Conservation (phyloP, 35 echinoderm and acorn worm genomes). For the Eucidaris tribuloides region DNA sequence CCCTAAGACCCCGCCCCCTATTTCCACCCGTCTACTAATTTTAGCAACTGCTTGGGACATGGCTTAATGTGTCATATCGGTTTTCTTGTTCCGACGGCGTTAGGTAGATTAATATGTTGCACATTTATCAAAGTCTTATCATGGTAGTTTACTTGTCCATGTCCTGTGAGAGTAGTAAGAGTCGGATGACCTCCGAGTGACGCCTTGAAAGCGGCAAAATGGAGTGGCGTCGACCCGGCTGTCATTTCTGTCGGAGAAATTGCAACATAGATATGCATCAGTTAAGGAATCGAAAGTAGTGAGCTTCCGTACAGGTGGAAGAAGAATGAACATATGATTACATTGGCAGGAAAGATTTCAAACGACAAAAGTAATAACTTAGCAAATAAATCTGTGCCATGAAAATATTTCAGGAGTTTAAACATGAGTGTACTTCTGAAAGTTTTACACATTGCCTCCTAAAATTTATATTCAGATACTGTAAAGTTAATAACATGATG, state of each 20-base stretch:
- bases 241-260: slow-evolving; percentile 63
- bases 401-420: no score
- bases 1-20: no score
- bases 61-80: no score
- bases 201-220: slow-evolving; percentile 82
- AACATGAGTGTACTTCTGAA: no score
- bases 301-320: no score
- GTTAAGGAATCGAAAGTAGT: neutral
- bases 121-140: no score
- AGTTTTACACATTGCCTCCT: neutral
- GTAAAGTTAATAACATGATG: no score
- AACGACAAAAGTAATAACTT: neutral
- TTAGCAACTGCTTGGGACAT: no score
- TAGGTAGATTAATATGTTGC: no score
- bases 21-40: no score
- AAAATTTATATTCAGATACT: no score
- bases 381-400: neutral
- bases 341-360: neutral
- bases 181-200: slow-evolving; percentile 55
- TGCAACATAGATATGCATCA: neutral
- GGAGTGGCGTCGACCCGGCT: slow-evolving; percentile 77
- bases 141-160: slow-evolving; percentile 96
- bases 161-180: slow-evolving; percentile 64
- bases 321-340: neutral
- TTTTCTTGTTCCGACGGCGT: no score